These are phyloP conservation scores for Drosophila basisetae DNA, from an alignment of 2,888 invertebrate species.

Conservation along the genomic window DNA sequence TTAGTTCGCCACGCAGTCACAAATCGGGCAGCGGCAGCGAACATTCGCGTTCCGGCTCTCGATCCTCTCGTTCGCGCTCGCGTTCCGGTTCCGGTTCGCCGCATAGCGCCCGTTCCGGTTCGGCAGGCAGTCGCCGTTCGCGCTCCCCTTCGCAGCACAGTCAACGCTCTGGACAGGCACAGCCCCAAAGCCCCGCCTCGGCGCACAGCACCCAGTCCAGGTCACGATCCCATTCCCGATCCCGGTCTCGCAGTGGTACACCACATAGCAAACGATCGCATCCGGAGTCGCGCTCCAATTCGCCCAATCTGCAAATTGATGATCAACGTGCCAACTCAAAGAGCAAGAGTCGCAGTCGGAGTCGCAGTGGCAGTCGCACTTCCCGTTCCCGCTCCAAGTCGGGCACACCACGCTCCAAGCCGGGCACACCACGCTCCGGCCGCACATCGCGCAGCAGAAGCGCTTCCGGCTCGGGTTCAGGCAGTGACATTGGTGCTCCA, in stretches of 20 bases:
- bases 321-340: conserved; percentile 84
- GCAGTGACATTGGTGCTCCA: conserved; percentile 82
- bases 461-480: conserved; percentile 82
- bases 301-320: conserved; percentile 86
- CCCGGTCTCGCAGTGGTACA: conserved; percentile 67
- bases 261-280: conserved; percentile 70
- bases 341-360: conserved; percentile 69
- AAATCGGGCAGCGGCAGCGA: conserved; percentile 80
- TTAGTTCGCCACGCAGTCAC: conserved; percentile 72
- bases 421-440: conserved; percentile 55
- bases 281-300: conserved; percentile 86
- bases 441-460: conserved; percentile 60
- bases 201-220: conserved; percentile 57
- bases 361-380: conserved; percentile 77
- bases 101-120: conserved; percentile 29
- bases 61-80: conserved; percentile 60
- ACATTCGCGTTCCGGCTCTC: conserved; percentile 78
- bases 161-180: conserved; percentile 29
- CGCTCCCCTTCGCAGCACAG: conserved; percentile 54
- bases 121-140: conserved; percentile 38
- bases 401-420: conserved; percentile 60
- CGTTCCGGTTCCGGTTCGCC: conserved; percentile 70
- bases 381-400: conserved; percentile 65
- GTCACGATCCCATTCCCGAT: conserved; percentile 65
- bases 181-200: conserved; percentile 54